These are phyloP conservation scores for Pyrgilauda ruficollis DNA, from an alignment of 2,113 vertebrate species.

Conservation along the genomic window DNA sequence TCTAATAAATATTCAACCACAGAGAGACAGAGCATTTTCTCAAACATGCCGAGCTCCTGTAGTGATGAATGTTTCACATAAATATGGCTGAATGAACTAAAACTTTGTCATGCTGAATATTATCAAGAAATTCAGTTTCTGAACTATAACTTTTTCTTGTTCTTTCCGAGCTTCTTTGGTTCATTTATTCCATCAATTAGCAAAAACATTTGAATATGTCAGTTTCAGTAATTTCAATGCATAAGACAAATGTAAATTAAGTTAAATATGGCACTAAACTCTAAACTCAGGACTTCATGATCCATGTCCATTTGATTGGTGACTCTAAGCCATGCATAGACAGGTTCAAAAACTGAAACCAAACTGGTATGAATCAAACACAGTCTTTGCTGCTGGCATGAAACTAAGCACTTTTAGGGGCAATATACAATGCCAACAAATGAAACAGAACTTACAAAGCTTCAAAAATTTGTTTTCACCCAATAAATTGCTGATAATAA, in stretches of 20 bases:
- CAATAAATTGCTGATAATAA: background rate
- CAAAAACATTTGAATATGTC: background rate
- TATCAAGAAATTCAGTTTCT: background rate
- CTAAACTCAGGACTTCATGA: background rate
- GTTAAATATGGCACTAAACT: background rate
- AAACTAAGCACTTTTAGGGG: background rate
- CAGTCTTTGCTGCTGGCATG: background rate
- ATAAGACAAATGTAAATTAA: background rate
- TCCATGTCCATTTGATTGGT: background rate
- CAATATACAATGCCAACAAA: background rate
- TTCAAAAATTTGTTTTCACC: background rate
- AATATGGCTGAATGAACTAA: background rate
- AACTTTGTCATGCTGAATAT: background rate
- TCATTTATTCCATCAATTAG: background rate
- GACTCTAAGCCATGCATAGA: background rate
- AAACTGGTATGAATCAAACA: fast-evolving
- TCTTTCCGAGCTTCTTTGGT: background rate
- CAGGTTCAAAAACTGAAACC: background rate
- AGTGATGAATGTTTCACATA: slow-evolving; percentile 12
- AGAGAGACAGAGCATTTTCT: background rate
- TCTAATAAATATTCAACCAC: slow-evolving; percentile 37
- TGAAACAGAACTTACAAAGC: background rate
- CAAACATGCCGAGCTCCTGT: background rate
- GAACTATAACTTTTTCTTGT: background rate
- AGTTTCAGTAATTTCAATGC: background rate